Conservation (phyloP, 1,140 invertebrate genomes). For the Pseudobourletiella spinata region DNA sequence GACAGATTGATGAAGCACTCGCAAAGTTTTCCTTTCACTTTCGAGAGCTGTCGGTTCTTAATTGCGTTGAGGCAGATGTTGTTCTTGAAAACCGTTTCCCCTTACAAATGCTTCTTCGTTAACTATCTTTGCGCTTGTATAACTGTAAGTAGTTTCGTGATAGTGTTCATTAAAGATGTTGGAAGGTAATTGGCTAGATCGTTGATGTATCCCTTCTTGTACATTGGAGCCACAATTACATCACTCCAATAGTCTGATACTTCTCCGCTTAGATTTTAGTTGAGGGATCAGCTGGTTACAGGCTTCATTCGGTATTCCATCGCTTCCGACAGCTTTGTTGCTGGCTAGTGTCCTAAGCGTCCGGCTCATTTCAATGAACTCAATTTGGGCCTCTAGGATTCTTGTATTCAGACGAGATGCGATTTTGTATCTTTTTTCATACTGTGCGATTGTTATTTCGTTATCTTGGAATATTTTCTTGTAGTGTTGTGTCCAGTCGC, state of each 20-base stretch:
- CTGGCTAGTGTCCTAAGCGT: conserved; percentile 26
- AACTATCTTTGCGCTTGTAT: conserved; percentile 4
- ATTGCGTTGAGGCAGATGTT: conserved; percentile 8
- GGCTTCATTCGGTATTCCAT: conserved; percentile 30
- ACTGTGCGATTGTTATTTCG: background rate
- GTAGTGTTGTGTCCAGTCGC: background rate
- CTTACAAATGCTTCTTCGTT: conserved; percentile 17
- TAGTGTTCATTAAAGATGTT: conserved; percentile 12
- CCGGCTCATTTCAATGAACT: background rate
- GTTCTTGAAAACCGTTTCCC: conserved; percentile 8
- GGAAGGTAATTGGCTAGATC: conserved; percentile 13
- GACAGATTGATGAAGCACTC: no score
- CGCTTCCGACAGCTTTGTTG: conserved; percentile 30
- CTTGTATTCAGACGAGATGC: background rate
- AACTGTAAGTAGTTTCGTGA: conserved; percentile 13
- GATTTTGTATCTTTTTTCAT: background rate
- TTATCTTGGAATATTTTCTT: background rate
- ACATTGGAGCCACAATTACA: conserved; percentile 11
- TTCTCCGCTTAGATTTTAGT: background rate
- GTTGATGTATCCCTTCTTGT: conserved; percentile 11
- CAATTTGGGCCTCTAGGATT: conserved; percentile 7
- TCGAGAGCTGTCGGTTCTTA: background rate
- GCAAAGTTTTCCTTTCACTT: background rate
- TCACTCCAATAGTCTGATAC: background rate
- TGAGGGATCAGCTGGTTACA: conserved; percentile 14